phyloP scores from a whole-genome alignment of 1,140 invertebrate genomes.

The Samia ricini region DNA sequence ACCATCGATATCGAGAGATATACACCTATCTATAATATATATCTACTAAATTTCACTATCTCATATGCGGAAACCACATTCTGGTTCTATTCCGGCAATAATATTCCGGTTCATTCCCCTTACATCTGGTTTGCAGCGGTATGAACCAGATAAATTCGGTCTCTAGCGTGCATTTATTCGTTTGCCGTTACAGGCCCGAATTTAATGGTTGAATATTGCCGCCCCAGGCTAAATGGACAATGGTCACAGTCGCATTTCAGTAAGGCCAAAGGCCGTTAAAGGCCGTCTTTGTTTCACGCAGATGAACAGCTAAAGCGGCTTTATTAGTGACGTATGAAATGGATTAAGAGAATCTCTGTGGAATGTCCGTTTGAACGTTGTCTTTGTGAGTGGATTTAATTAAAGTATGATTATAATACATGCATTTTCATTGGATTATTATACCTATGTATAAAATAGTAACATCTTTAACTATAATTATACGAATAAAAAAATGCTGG shows the following conservation, averaged over 20 bases:
- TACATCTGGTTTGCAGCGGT: conserved; percentile 60
- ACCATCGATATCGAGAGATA: conserved; percentile 15
- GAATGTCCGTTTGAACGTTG: conserved; percentile 36
- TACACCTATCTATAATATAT: conserved; percentile 26
- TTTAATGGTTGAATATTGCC: conserved; percentile 30
- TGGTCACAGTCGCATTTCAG: conserved; percentile 45
- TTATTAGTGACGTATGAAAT: conserved; percentile 40
- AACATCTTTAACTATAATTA: too few species aligned
- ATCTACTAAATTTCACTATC: conserved; percentile 59
- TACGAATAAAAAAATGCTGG: too few species aligned
- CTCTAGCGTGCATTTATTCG: conserved; percentile 30
- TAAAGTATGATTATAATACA: conserved; percentile 21
- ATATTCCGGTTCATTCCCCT: conserved; percentile 65
- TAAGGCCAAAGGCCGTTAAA: conserved; percentile 37
- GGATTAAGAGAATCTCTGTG: conserved; percentile 34
- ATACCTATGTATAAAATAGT: too few species aligned
- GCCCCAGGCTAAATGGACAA: conserved; percentile 58
- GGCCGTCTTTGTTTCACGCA: conserved; percentile 57
- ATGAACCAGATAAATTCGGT: conserved; percentile 46
- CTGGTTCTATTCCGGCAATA: conserved; percentile 57
- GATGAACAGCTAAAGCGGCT: conserved; percentile 37
- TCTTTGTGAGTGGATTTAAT: conserved; percentile 40
- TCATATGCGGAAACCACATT: conserved; percentile 64
- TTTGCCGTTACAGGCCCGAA: conserved; percentile 13
- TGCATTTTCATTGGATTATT: not conserved